Conservation (phyloP, 2,113 vertebrate species). For the Tachuris rubrigastra region DNA sequence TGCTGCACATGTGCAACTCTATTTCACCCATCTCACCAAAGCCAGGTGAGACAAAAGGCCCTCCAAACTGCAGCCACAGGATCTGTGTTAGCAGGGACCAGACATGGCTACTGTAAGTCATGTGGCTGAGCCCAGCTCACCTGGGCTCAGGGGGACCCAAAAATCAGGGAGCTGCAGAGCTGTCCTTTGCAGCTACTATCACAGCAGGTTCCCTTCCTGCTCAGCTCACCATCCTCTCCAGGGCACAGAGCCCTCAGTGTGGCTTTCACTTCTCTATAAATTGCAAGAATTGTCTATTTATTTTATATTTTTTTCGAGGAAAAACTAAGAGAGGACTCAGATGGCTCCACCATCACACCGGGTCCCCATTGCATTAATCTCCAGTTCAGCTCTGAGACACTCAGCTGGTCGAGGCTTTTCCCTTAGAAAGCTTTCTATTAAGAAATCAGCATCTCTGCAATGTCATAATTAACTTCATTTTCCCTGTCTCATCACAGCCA, state of each 20-base stretch:
- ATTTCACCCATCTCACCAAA: background rate
- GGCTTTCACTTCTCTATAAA: background rate
- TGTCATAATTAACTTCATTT: conserved; percentile 17
- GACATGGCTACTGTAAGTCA: rapidly evolving
- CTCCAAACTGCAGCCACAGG: background rate
- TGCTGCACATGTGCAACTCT: background rate
- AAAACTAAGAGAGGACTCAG: background rate
- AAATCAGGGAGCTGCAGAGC: background rate
- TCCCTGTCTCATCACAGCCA: background rate
- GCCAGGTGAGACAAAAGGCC: background rate
- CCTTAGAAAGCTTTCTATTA: background rate
- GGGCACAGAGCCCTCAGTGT: background rate
- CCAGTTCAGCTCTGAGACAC: background rate
- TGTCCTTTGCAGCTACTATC: background rate
- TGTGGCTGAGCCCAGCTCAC: background rate
- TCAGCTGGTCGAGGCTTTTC: background rate
- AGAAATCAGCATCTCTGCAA: background rate
- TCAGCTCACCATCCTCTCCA: background rate
- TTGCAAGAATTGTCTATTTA: background rate
- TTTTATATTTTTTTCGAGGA: background rate
- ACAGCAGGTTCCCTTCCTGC: background rate
- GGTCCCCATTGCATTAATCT: background rate
- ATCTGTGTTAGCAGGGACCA: background rate
- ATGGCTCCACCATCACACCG: rapidly evolving
- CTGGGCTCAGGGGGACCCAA: background rate